Evolutionary conservation across 64 coral and sea anemone genomes (phyloP), one percentile per base, ranked within the genome.

Genomic region (Montipora capricornis): DNA sequence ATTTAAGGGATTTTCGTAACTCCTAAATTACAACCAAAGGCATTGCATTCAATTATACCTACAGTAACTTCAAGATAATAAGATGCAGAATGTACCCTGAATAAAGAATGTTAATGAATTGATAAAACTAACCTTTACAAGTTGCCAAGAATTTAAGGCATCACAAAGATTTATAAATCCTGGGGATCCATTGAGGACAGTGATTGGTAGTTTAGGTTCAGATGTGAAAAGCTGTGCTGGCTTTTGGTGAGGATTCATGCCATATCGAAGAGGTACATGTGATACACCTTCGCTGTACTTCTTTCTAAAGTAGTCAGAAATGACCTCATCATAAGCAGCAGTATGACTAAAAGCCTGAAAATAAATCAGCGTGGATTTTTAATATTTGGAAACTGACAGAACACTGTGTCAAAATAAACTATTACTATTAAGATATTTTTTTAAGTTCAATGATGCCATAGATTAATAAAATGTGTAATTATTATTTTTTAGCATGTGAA

Each of bases 111-210:
- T 37, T 0, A 37, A 37, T 37, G 37, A 37, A 37, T 37, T 37
- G 15, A 20, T 16, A 5, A 44, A 67, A 44, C 91, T 76, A 64
- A 98, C 97, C 80, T 61, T 93, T 12, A 98, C 97, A 66, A 98
- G 88, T 19, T 98, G 97, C 97, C 97, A 98, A 1, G 97, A 98
- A 74, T 98, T 98, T 66, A 98, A 95, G 76, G 97, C 94, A 95
- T 98, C 97, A 94, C 97, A 98, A 51, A 98, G 85, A 70, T 98
- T 98, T 49, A 98, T 98, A 80, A 98, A 98, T 49, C 97, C 97
- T 68, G 97, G 97, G 19, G 97, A 93, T 22, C 97, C 94, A 95
- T 95, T 98, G 14, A 98, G 78, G 2, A 98, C 94, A 76, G 90
- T 98, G 45, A 98, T 91, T 64, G 97, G 97, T 22, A 98, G 80